Base-by-base conservation (phyloP, 2,888 invertebrate genomes). In the Pteria penguin region DNA sequence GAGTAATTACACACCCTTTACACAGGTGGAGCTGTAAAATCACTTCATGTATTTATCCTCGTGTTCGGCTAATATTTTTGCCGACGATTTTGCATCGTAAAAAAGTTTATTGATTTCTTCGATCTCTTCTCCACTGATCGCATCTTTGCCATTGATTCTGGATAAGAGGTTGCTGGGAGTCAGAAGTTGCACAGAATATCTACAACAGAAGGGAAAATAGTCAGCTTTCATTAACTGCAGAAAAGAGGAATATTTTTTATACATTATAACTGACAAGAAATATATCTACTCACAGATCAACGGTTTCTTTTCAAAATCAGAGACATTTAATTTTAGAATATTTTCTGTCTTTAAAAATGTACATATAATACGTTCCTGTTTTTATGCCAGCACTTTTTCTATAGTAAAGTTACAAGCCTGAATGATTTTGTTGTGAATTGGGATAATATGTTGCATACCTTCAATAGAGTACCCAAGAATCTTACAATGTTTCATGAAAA, bases 71-170 rank as follows among this genome's bases (percentile, higher is more conserved):
- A 98, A 94, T 88, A 98, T 96, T 81, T 96, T 96, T 0, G 98
- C 97, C 0, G 98, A 98, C 36, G 97, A 95, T 93, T 99, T 99
- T 27, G 98, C 98, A 93, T 99, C 99, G 80, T 97, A 94, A 94
- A 99, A 99, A 24, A 99, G 93, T 36, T 95, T 93, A 65, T 91
- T 87, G 8, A 97, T 96, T 92, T 98, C 97, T 33, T 95, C 94
- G 52, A 99, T 94, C 91, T 99, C 98, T 74, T 95, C 95, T 78
- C 95, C 95, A 27, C 95, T 94, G 79, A 99, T 97, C 79, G 93
- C 93, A 32, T 94, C 93, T 81, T 96, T 94, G 8, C 97, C 98
- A 91, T 96, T 98, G 36, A 97, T 96, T 92, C 96, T 96, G 22
- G 97, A 96, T 79, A 97, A 93, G 78, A 99, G 94, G 80, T 95